Evolutionary conservation across 2,888 invertebrate species (phyloP).

Genomic region (Phengaris alcon): DNA sequence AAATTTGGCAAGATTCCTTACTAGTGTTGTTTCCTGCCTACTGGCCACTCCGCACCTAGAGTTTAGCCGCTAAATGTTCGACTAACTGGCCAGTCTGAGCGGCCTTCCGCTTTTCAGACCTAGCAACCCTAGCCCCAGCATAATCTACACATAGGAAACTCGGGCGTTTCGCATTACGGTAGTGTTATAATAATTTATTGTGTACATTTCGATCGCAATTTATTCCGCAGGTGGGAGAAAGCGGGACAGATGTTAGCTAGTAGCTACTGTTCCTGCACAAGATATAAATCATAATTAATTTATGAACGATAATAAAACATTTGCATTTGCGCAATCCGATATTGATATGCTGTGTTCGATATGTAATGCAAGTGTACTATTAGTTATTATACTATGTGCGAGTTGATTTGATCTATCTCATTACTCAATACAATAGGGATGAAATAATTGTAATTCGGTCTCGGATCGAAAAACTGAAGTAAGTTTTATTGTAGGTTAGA

Average conservation of each 20-base stretch:
- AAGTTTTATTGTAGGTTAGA: too few species aligned
- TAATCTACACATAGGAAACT: constrained; percentile 41
- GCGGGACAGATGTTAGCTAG: constrained; percentile 42
- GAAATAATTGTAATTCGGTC: too few species aligned
- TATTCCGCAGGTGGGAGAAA: constrained; percentile 59
- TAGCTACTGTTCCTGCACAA: constrained; percentile 21
- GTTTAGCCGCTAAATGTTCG: background rate
- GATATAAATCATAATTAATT: constrained; percentile 28
- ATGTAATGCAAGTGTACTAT: too few species aligned
- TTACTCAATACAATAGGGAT: background rate
- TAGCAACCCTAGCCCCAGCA: constrained; percentile 22
- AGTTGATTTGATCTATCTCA: background rate
- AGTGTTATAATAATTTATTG: constrained; percentile 59
- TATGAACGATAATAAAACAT: constrained; percentile 24
- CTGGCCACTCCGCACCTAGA: background rate
- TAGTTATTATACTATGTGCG: background rate
- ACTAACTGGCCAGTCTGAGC: background rate
- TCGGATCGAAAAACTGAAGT: too few species aligned
- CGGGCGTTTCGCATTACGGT: constrained; percentile 47
- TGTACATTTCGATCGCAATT: constrained; percentile 58
- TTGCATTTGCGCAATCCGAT: constrained; percentile 8
- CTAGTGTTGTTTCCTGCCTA: background rate
- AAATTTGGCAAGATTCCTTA: background rate
- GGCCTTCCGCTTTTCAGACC: background rate
- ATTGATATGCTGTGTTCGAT: constrained; percentile 12